Conservation (phyloP, 1,140 invertebrate species). For the Zaprionus vittiger region DNA sequence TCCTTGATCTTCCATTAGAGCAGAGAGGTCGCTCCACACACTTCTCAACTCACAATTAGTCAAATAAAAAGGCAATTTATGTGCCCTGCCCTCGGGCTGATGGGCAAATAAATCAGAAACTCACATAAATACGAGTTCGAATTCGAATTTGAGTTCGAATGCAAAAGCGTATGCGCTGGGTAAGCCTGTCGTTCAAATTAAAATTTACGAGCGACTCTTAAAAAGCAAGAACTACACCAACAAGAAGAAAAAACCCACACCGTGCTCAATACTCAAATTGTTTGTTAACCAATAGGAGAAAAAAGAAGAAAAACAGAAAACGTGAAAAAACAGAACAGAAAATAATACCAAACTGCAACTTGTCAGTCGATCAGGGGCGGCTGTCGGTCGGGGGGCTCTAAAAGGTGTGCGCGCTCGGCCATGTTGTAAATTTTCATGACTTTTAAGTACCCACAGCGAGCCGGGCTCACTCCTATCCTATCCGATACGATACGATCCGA, state of each 20-base stretch:
- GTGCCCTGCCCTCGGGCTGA: constrained; percentile 55
- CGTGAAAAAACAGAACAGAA: neutral
- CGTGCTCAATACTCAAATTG: constrained; percentile 22
- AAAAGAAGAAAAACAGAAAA: constrained; percentile 13
- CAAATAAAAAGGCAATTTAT: constrained; percentile 62
- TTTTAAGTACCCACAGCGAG: constrained; percentile 61
- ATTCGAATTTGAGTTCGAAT: constrained; percentile 27
- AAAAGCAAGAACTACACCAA: constrained; percentile 62
- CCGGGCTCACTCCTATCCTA: constrained; percentile 6
- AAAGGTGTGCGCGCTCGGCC: constrained; percentile 49
- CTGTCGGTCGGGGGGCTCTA: neutral
- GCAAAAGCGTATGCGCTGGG: constrained; percentile 43
- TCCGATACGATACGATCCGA: constrained; percentile 8
- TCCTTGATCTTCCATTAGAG: constrained; percentile 13
- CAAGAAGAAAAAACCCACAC: constrained; percentile 49
- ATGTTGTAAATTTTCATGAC: constrained; percentile 83
- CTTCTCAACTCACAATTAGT: constrained; percentile 56
- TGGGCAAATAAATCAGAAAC: constrained; percentile 80
- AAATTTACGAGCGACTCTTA: constrained; percentile 71
- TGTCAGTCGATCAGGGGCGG: constrained; percentile 53
- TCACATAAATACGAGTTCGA: constrained; percentile 67
- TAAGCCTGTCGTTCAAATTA: constrained; percentile 57
- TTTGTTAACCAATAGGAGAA: constrained; percentile 66
- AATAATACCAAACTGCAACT: constrained; percentile 38
- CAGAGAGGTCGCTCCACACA: constrained; percentile 42